Conservation (phyloP, 2,797 vertebrate genomes). For the Artibeus lituratus region DNA sequence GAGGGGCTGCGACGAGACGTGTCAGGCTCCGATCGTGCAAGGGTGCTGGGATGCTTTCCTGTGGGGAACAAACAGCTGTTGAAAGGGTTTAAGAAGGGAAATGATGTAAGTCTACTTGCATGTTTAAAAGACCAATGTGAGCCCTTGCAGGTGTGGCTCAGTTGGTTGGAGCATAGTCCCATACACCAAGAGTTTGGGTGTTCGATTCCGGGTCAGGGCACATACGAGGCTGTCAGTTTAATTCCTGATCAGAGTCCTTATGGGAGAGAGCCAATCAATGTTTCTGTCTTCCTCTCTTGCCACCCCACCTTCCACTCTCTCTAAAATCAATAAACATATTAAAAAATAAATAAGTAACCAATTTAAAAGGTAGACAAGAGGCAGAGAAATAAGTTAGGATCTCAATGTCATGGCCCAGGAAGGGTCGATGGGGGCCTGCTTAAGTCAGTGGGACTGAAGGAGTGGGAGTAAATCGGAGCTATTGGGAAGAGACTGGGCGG, state of each 20-base stretch:
- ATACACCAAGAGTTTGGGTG: neutral
- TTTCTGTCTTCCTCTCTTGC: neutral
- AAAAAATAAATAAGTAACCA: neutral
- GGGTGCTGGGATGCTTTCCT: neutral
- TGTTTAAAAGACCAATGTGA: neutral
- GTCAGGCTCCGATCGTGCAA: neutral
- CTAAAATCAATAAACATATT: neutral
- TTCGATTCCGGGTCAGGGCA: neutral
- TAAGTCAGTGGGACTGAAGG: neutral
- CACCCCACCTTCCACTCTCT: neutral
- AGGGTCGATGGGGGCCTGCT: neutral
- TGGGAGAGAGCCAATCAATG: neutral
- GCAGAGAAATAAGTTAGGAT: neutral
- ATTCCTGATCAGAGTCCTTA: neutral
- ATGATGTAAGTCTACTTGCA: neutral
- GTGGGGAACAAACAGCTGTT: neutral
- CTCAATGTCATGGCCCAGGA: neutral
- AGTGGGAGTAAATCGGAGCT: neutral
- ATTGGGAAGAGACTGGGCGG: neutral
- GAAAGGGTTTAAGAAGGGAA: neutral
- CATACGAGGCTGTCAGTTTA: no score
- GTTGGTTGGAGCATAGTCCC: neutral
- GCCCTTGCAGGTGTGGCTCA: neutral
- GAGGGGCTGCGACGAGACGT: neutral
- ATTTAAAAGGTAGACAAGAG: neutral